phyloP scores from a whole-genome alignment of 1,140 invertebrate species.

The Plectus sambesii region DNA sequence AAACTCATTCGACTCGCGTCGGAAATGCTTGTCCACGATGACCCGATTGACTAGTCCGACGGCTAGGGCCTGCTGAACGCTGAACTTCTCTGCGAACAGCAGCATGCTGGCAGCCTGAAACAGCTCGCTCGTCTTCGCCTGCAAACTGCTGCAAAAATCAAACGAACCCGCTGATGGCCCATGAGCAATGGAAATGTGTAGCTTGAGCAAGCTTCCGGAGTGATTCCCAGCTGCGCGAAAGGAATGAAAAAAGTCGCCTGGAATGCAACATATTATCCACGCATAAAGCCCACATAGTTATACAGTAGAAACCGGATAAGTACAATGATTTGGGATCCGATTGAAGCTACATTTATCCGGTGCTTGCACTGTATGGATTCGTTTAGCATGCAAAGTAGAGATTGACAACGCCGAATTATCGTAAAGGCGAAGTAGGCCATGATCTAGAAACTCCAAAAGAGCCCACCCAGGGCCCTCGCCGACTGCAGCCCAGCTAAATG shows the following conservation, averaged over 20 bases:
- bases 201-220: constrained; percentile 70
- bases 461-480: too few species aligned
- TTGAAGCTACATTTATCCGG: too few species aligned
- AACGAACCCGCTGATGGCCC: constrained; percentile 59
- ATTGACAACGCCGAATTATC: constrained; percentile 44
- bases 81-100: constrained; percentile 65
- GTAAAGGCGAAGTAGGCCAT: too few species aligned
- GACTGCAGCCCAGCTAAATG: too few species aligned
- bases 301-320: too few species aligned
- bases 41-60: constrained; percentile 62
- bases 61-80: constrained; percentile 60
- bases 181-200: constrained; percentile 69
- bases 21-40: constrained; percentile 54
- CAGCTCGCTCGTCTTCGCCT: constrained; percentile 8
- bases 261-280: too few species aligned
- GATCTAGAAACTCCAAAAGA: too few species aligned
- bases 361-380: too few species aligned
- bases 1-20: too few species aligned
- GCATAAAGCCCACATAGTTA: too few species aligned
- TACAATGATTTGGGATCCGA: too few species aligned
- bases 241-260: constrained; percentile 76
- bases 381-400: too few species aligned
- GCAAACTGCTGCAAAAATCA: constrained; percentile 7
- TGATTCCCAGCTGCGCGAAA: constrained; percentile 65
- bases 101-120: constrained; percentile 65